A percentile compares a stretch with the other conserved stretches of the same genome.
Conservation (phyloP, 2,888 invertebrate species). For the Strigamia maritima region DNA sequence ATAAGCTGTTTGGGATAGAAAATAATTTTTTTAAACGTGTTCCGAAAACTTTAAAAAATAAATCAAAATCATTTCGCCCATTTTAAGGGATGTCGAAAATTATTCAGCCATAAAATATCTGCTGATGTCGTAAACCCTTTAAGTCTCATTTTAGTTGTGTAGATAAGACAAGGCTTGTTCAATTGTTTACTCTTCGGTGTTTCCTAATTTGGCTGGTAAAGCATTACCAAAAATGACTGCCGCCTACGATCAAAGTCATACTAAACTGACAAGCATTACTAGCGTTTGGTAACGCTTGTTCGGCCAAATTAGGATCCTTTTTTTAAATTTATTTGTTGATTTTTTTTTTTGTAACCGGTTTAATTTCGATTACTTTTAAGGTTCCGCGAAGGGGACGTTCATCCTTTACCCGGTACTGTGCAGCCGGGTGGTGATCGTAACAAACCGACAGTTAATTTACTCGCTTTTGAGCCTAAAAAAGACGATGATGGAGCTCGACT, state of each 20-base stretch:
- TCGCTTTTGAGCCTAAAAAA: slow-evolving; percentile 71
- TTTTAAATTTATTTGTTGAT: not conserved
- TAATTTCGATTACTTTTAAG: slow-evolving; percentile 57
- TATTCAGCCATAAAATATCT: too few species aligned
- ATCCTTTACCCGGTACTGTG: slow-evolving; percentile 66
- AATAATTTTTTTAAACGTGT: too few species aligned
- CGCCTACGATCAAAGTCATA: not conserved
- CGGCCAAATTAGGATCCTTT: not conserved
- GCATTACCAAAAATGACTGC: not conserved
- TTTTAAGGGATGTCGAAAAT: too few species aligned
- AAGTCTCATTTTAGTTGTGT: too few species aligned
- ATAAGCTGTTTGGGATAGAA: too few species aligned
- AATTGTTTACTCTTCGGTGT: too few species aligned
- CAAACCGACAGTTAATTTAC: slow-evolving; percentile 70
- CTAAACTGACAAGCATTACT: not conserved
- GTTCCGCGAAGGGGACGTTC: slow-evolving; percentile 73
- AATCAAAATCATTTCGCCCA: too few species aligned
- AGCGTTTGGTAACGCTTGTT: not conserved
- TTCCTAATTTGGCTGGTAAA: too few species aligned
- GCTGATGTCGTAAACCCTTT: too few species aligned
- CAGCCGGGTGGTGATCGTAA: slow-evolving; percentile 68
- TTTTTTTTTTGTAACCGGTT: slow-evolving; percentile 43
- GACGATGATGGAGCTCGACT: slow-evolving; percentile 81
- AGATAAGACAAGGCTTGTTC: too few species aligned
- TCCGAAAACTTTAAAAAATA: too few species aligned